Percentiles rank a stretch among this genome's conserved stretches.
These are phyloP conservation scores for Typhlichthys subterraneus DNA, from an alignment of 2,797 vertebrate genomes.

Conservation along the genomic window DNA sequence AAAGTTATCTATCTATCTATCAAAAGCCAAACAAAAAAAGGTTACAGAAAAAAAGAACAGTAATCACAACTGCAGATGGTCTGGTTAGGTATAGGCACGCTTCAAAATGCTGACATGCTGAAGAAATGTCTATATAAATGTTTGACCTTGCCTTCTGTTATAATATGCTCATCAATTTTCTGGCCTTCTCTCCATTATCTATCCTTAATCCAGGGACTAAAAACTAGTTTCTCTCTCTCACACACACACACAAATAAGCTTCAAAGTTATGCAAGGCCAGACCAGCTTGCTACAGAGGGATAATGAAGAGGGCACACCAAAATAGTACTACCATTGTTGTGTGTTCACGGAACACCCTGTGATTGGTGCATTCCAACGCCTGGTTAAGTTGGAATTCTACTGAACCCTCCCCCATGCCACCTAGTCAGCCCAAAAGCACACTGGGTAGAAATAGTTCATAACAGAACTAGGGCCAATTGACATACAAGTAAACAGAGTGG, in stretches of 20 bases:
- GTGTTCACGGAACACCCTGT: slow-evolving; percentile 41
- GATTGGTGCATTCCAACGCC: slow-evolving; percentile 70
- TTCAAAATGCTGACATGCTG: slow-evolving; percentile 13
- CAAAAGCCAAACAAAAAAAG: too few species aligned
- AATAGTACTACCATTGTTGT: slow-evolving; percentile 74
- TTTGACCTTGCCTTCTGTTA: too few species aligned
- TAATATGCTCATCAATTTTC: too few species aligned
- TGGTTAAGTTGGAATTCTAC: slow-evolving; percentile 58
- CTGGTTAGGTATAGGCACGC: not conserved
- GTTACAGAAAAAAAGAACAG: too few species aligned
- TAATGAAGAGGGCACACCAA: slow-evolving; percentile 68
- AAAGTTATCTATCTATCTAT: too few species aligned
- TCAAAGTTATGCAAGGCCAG: slow-evolving; percentile 65
- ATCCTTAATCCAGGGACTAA: not conserved
- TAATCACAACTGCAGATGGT: not conserved
- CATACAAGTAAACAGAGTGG: slow-evolving; percentile 33
- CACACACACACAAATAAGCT: slow-evolving; percentile 52
- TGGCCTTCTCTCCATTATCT: not conserved
- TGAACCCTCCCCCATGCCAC: slow-evolving; percentile 55
- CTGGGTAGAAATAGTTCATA: slow-evolving; percentile 28
- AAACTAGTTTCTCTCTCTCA: not conserved
- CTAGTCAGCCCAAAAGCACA: slow-evolving; percentile 34
- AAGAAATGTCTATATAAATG: slow-evolving; percentile 2
- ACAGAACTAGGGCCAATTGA: slow-evolving; percentile 18
- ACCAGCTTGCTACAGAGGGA: slow-evolving; percentile 50